Evolutionary conservation across 2,888 invertebrate genomes (phyloP).

Genomic region (Pterobdella sp.): DNA sequence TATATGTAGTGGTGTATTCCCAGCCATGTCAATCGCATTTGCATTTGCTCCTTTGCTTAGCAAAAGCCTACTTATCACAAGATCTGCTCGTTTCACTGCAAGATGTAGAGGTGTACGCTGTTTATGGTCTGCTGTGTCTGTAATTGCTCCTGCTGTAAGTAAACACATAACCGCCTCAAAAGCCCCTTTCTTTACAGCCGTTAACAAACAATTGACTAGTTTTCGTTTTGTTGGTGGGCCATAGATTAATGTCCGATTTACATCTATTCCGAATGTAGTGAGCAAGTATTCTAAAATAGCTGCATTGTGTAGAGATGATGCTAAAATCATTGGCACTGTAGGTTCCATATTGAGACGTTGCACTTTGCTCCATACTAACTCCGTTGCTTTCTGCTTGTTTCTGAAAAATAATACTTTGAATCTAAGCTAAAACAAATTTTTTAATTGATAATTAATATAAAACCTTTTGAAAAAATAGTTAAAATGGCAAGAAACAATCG

Average conservation of each 20-base stretch:
- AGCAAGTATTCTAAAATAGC: conserved; percentile 37
- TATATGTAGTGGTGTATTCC: conserved; percentile 39
- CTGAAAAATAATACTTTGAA: too few species aligned
- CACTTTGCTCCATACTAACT: background rate
- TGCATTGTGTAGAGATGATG: conserved; percentile 36
- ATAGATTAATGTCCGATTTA: conserved; percentile 35
- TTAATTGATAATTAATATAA: too few species aligned
- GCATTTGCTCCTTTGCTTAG: conserved; percentile 36
- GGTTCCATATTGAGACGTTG: conserved; percentile 20
- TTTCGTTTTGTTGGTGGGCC: conserved; percentile 32
- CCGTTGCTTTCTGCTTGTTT: background rate
- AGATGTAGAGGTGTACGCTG: conserved; percentile 38
- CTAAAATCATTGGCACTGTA: conserved; percentile 38
- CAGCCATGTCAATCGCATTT: conserved; percentile 33
- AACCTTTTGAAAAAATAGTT: too few species aligned
- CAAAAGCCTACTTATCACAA: conserved; percentile 38
- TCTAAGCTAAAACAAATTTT: too few species aligned
- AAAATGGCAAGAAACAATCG: too few species aligned
- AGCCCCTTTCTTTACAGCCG: conserved; percentile 35
- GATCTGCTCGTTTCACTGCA: conserved; percentile 38
- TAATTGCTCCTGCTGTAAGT: conserved; percentile 36
- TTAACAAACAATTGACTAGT: conserved; percentile 34
- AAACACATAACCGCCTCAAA: conserved; percentile 37
- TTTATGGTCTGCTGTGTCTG: conserved; percentile 37
- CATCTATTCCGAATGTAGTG: conserved; percentile 32